These are phyloP conservation scores for Gallirallus australis DNA, from an alignment of 2,797 vertebrate genomes.

Conservation along the genomic window DNA sequence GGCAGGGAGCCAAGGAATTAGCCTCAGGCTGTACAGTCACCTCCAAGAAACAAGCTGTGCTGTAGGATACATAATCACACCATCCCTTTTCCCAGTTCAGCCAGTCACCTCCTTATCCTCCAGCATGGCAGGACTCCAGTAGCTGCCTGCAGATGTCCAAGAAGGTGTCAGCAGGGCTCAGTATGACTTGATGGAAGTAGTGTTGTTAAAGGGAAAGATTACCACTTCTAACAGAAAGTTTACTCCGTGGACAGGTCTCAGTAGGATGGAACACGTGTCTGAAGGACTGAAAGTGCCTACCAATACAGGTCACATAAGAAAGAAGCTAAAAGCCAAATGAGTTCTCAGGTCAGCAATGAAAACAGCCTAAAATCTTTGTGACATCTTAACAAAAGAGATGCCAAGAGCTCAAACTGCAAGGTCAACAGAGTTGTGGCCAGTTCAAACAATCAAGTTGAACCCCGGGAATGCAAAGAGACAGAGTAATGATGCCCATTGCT, in stretches of 20 bases:
- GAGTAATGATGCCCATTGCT: conserved; percentile 22
- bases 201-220: conserved; percentile 25
- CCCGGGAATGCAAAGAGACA: conserved; percentile 55
- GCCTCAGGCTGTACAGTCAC: neutral
- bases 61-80: conserved; percentile 9
- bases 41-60: conserved; percentile 46
- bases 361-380: conserved; percentile 78
- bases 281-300: conserved; percentile 17
- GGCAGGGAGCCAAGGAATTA: conserved; percentile 58
- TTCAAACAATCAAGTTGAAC: conserved; percentile 75
- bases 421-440: conserved; percentile 71
- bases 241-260: neutral
- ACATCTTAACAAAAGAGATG: conserved; percentile 78
- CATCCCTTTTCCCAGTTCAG: neutral
- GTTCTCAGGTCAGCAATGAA: conserved; percentile 74
- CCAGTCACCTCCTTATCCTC: conserved; percentile 21
- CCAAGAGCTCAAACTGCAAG: conserved; percentile 69
- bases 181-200: conserved; percentile 19
- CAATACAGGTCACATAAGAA: conserved; percentile 16
- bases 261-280: neutral
- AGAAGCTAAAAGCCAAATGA: conserved; percentile 69
- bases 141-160: conserved; percentile 39
- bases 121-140: conserved; percentile 40
- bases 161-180: conserved; percentile 45
- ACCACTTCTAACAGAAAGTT: neutral